Evolutionary conservation across 1,140 invertebrate species (phyloP).

Genomic region (Zelostemma sp.): DNA sequence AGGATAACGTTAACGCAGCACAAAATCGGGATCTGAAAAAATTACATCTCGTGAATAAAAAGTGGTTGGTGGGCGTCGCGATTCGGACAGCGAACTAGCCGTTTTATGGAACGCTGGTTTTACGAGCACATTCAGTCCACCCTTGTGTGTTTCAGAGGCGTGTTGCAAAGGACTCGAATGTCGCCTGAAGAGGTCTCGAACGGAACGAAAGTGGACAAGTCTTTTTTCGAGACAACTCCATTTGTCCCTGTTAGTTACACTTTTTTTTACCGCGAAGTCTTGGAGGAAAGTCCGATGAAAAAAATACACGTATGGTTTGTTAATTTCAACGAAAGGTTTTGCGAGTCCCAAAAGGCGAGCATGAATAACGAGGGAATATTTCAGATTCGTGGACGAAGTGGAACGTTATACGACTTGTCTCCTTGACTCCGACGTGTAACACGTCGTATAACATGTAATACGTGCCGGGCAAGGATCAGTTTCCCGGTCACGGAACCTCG

Average conservation of each 20-base stretch:
- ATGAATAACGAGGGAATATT: not conserved
- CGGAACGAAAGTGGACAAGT: not conserved
- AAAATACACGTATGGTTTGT: too few relatives aligned
- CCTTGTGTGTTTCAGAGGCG: conserved; percentile 1
- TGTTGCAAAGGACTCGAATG: not conserved
- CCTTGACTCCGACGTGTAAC: not conserved
- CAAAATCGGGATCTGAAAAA: conserved; percentile 32
- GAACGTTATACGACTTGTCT: not conserved
- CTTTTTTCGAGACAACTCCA: not conserved
- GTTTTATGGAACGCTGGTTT: conserved; percentile 65
- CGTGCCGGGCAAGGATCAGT: not conserved
- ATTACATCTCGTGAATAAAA: conserved; percentile 59
- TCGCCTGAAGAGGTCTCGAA: conserved; percentile 4
- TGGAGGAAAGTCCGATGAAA: too few relatives aligned
- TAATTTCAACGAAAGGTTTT: too few relatives aligned
- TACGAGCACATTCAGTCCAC: conserved; percentile 56
- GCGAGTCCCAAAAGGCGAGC: not conserved
- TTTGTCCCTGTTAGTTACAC: not conserved
- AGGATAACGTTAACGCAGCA: not conserved
- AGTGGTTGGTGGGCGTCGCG: conserved; percentile 58
- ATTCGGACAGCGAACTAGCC: conserved; percentile 48
- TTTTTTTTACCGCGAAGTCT: not conserved
- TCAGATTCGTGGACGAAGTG: not conserved
- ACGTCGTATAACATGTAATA: not conserved
- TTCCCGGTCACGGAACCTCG: not conserved